Percentiles rank a stretch among this genome's conserved stretches.
phyloP scores from a whole-genome alignment of 2,113 vertebrate genomes.

The Odocoileus hemionus region DNA sequence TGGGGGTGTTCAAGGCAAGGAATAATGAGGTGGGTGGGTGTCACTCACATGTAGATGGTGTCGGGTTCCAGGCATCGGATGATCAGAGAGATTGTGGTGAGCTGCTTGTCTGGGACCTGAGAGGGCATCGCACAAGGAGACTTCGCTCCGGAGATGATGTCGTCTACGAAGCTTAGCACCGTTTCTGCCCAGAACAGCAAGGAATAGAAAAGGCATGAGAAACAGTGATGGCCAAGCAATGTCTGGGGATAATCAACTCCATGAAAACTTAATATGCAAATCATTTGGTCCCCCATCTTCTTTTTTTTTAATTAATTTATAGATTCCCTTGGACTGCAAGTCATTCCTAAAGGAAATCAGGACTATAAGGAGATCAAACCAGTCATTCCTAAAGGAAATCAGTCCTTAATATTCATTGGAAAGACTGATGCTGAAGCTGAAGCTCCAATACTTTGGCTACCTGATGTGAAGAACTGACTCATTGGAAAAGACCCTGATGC shows the following conservation, averaged over 20 bases:
- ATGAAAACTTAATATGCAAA: not conserved
- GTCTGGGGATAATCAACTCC: not conserved
- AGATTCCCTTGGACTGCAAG: not conserved
- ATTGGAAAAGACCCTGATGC: not conserved
- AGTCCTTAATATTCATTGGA: not conserved
- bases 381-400: not conserved
- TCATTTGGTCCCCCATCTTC: accelerated
- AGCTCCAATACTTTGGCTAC: not conserved
- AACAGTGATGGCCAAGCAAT: not conserved
- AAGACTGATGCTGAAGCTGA: not conserved
- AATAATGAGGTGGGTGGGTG: accelerated
- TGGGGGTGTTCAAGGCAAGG: accelerated
- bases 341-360: not conserved
- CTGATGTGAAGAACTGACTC: not conserved
- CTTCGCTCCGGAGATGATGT: conserved; percentile 96
- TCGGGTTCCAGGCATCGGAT: conserved; percentile 95
- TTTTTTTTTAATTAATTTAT: not conserved
- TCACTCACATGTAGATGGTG: conserved; percentile 95
- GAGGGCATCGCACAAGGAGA: conserved; percentile 97
- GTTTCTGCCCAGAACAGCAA: conserved; percentile 85
- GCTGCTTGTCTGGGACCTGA: conserved; percentile 92
- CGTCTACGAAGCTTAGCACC: conserved; percentile 95
- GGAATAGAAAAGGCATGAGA: not conserved
- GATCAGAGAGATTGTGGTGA: conserved; percentile 93
- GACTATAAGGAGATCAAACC: not conserved